Conservation (phyloP, 2,888 invertebrate species). For the Dryobota labecula region DNA sequence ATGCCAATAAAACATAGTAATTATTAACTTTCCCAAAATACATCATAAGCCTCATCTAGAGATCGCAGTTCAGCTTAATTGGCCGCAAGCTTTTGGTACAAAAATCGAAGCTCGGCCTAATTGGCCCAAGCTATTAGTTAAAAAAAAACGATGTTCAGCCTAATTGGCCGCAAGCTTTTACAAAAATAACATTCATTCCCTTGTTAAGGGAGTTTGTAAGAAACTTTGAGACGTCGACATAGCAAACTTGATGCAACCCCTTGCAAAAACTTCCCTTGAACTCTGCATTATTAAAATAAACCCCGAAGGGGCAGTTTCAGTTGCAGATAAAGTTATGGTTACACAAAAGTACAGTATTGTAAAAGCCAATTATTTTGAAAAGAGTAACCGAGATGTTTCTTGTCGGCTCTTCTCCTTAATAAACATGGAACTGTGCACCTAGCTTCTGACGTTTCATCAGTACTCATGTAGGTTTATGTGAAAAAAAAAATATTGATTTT, state of each 20-base stretch:
- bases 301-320: background rate
- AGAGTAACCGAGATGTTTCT: too few species aligned
- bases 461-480: too few species aligned
- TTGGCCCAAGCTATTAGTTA: background rate
- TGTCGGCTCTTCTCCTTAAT: too few species aligned
- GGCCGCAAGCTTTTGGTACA: background rate
- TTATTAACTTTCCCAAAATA: too few species aligned
- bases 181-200: background rate
- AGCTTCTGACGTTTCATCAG: too few species aligned
- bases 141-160: too few species aligned
- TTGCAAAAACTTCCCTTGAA: slow-evolving; percentile 6
- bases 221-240: background rate
- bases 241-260: slow-evolving; percentile 1
- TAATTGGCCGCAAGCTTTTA: background rate
- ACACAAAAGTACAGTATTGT: too few species aligned
- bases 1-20: too few species aligned
- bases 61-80: background rate
- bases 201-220: background rate
- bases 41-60: too few species aligned
- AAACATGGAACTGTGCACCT: too few species aligned
- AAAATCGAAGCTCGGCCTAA: slow-evolving; percentile 14
- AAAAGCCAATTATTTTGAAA: too few species aligned
- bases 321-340: background rate
- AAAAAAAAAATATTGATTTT: too few species aligned
- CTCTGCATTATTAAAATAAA: slow-evolving; percentile 6